Evolutionary conservation across 2,888 invertebrate species (phyloP).

Genomic region (Pherbina coryleti): DNA sequence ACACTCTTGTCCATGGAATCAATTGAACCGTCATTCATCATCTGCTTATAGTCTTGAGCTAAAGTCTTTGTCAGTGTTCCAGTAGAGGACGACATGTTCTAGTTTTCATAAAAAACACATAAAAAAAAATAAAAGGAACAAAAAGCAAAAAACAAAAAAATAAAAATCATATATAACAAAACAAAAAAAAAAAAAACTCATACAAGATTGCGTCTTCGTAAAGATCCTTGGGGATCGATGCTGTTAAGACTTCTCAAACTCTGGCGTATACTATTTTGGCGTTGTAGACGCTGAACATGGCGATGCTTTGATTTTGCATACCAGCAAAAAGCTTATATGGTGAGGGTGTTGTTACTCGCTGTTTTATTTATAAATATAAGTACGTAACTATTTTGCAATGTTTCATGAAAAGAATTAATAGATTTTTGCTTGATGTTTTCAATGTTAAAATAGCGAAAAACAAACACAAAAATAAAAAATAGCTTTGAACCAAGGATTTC

Average conservation of each 20-base stretch:
- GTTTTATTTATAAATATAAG: too few species aligned
- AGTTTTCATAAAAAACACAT: slow-evolving; percentile 49
- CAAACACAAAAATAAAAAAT: too few species aligned
- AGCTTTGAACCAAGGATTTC: too few species aligned
- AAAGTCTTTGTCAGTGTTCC: slow-evolving; percentile 81
- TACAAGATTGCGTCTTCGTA: slow-evolving; percentile 71
- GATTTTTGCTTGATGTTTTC: too few species aligned
- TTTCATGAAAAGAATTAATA: too few species aligned
- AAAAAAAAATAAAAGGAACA: slow-evolving; percentile 45
- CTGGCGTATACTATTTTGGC: slow-evolving; percentile 92
- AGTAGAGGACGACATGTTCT: slow-evolving; percentile 84
- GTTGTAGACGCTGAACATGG: slow-evolving; percentile 86
- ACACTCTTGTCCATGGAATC: slow-evolving; percentile 94
- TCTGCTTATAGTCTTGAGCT: slow-evolving; percentile 83
- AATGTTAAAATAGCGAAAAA: too few species aligned
- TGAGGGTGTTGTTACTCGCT: too few species aligned
- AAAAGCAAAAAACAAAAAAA: slow-evolving; percentile 47
- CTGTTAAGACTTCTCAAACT: slow-evolving; percentile 76
- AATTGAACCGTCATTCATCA: slow-evolving; percentile 86
- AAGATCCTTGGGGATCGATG: slow-evolving; percentile 82
- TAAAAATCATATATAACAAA: slow-evolving; percentile 40
- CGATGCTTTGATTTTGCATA: slow-evolving; percentile 92
- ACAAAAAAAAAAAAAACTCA: slow-evolving; percentile 57
- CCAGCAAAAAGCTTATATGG: slow-evolving; percentile 86
- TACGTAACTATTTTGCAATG: too few species aligned